Percentiles rank a stretch among this genome's conserved stretches.
These are phyloP conservation scores for Macrochelys suwanniensis DNA, from an alignment of 2,797 vertebrate genomes.

Conservation along the genomic window DNA sequence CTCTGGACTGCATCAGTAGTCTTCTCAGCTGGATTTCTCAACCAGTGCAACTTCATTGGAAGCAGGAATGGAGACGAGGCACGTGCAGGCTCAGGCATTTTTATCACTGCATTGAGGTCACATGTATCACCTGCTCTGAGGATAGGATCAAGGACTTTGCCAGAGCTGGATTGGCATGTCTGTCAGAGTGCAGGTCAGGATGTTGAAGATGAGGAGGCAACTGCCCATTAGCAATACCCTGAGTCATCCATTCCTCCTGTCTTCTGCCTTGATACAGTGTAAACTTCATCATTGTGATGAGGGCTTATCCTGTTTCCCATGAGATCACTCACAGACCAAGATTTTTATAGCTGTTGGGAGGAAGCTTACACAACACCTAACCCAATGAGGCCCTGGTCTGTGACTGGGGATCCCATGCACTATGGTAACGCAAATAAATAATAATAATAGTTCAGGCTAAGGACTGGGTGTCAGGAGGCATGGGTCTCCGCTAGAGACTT, in stretches of 20 bases:
- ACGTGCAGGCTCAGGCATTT: neutral
- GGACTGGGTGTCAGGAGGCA: neutral
- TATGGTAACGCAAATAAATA: neutral
- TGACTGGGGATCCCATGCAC: neutral
- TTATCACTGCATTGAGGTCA: neutral
- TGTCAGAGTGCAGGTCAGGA: neutral
- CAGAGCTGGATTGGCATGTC: neutral
- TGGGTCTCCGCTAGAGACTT: neutral
- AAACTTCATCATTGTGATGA: neutral
- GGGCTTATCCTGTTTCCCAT: slow-evolving; percentile 3
- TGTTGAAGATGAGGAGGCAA: neutral
- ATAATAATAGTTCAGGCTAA: neutral
- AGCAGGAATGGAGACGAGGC: neutral
- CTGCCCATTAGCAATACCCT: neutral
- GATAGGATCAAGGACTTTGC: neutral
- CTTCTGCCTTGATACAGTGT: neutral
- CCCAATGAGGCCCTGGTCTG: neutral
- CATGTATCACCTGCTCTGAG: neutral
- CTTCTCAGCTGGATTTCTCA: slow-evolving; percentile 19
- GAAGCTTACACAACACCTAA: neutral
- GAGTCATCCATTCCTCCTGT: neutral
- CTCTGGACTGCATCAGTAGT: slow-evolving; percentile 15
- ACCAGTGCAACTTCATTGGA: neutral
- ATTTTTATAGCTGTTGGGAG: neutral
- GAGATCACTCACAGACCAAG: neutral